A percentile compares a stretch with the other conserved stretches of the same genome.
phyloP scores from a whole-genome alignment of 2,797 vertebrate species.

The Aselliscus stoliczkanus region DNA sequence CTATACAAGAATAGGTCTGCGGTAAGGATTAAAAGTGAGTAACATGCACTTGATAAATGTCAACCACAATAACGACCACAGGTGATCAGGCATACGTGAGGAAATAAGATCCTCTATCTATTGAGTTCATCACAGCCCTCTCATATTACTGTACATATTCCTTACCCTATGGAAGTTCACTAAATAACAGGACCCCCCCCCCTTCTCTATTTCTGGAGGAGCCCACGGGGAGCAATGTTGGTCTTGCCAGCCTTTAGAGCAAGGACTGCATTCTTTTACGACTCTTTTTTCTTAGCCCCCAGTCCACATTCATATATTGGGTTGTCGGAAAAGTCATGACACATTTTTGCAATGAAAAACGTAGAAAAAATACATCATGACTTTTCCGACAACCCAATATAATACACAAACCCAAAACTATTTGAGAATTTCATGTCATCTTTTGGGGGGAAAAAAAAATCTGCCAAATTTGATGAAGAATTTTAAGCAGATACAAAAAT shows the following conservation, averaged over 20 bases:
- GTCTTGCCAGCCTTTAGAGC: neutral
- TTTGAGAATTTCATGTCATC: constrained; percentile 28
- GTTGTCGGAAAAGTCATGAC: no score
- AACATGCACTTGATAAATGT: neutral
- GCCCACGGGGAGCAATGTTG: neutral
- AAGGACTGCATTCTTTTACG: neutral
- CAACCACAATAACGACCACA: neutral
- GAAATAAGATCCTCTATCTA: neutral
- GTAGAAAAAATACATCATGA: no score
- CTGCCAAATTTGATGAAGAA: neutral
- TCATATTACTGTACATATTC: neutral
- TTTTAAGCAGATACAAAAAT: constrained; percentile 39
- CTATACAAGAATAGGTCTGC: neutral
- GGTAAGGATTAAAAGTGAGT: neutral
- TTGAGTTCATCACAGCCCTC: neutral
- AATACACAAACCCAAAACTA: neutral
- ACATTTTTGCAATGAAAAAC: no score
- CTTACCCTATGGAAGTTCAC: neutral
- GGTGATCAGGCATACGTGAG: neutral
- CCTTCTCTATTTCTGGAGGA: neutral
- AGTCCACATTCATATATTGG: neutral
- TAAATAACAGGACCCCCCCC: neutral
- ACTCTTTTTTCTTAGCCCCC: neutral
- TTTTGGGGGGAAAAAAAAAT: neutral
- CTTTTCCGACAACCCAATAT: no score